phyloP scores from a whole-genome alignment of 2,797 vertebrate genomes.

The Syngnathus acus region DNA sequence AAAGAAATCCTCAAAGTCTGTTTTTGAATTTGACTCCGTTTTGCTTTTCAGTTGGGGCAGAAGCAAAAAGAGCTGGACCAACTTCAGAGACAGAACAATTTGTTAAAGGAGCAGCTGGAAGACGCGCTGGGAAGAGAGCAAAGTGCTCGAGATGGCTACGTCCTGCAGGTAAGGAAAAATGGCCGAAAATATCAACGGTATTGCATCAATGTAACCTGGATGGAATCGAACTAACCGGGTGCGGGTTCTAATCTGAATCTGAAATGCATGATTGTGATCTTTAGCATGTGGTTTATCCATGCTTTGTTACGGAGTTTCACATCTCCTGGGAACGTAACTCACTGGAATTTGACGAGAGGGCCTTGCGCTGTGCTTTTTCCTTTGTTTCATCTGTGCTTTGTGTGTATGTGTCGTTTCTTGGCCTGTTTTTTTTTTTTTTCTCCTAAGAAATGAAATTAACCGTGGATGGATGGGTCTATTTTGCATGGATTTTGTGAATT shows the following conservation, averaged over 20 bases:
- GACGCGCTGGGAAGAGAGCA: slow-evolving; percentile 85
- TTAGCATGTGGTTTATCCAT: slow-evolving; percentile 79
- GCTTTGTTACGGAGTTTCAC: slow-evolving; percentile 83
- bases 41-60: slow-evolving; percentile 77
- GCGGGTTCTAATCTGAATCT: slow-evolving; percentile 49
- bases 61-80: slow-evolving; percentile 87
- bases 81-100: slow-evolving; percentile 86
- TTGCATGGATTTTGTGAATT: slow-evolving; percentile 40
- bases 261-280: slow-evolving; percentile 73
- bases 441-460: no score
- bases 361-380: slow-evolving; percentile 77
- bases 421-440: slow-evolving; percentile 37
- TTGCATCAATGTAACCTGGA: background rate
- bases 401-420: slow-evolving; percentile 40
- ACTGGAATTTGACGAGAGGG: slow-evolving; percentile 50
- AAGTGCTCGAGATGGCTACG: slow-evolving; percentile 88
- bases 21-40: no score
- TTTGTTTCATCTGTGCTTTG: slow-evolving; percentile 30
- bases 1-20: no score
- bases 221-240: slow-evolving; percentile 51
- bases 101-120: slow-evolving; percentile 88
- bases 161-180: slow-evolving; percentile 80
- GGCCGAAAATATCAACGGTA: background rate
- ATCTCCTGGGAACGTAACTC: slow-evolving; percentile 80
- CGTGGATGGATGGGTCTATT: slow-evolving; percentile 30